A percentile compares a stretch with the other conserved stretches of the same genome.
phyloP scores from a whole-genome alignment of 2,797 vertebrate genomes.

The Dryobates pubescens region DNA sequence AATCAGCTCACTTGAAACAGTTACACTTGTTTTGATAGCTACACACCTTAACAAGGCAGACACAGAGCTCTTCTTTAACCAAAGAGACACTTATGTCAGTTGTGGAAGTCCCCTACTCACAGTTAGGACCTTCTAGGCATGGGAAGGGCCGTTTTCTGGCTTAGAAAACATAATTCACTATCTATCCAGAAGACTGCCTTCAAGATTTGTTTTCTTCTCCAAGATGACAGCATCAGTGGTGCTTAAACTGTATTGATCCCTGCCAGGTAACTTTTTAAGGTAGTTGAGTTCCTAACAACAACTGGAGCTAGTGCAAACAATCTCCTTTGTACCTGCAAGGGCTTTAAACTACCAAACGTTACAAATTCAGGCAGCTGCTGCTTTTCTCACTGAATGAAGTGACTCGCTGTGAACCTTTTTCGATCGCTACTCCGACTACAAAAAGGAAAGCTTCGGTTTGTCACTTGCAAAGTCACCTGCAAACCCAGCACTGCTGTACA shows the following conservation, averaged over 20 bases:
- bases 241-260: neutral
- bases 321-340: neutral
- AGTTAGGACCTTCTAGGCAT: neutral
- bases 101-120: neutral
- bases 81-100: neutral
- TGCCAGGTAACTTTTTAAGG: neutral
- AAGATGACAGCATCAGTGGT: neutral
- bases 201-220: neutral
- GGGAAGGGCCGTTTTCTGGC: neutral
- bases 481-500: neutral
- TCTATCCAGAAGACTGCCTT: neutral
- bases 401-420: neutral
- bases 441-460: neutral
- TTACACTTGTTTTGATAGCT: neutral
- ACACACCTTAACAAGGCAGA: neutral
- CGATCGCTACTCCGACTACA: neutral
- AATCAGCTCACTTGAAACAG: neutral
- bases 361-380: conserved; percentile 19
- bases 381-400: neutral
- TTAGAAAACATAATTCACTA: neutral
- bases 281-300: neutral
- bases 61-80: neutral
- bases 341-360: neutral
- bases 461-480: neutral
- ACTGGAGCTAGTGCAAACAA: neutral